Percentiles rank a stretch among this genome's conserved stretches.
Evolutionary conservation across 1,140 invertebrate species (phyloP).

Genomic region (Drosophila tropicalis): DNA sequence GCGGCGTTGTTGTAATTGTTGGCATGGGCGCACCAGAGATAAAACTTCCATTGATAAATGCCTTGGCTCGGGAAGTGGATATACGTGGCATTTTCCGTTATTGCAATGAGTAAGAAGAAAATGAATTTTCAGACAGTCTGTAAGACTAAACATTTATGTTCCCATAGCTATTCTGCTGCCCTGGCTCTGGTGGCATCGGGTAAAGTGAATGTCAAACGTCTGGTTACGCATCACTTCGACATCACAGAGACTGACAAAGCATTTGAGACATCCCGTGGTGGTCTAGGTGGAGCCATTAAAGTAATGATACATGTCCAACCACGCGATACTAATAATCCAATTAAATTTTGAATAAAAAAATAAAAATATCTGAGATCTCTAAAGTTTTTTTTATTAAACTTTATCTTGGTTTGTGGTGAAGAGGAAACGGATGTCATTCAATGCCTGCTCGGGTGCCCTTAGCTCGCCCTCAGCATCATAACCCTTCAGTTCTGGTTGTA

Average conservation of each 20-base stretch:
- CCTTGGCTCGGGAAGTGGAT: conserved; percentile 93
- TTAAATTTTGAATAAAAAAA: conserved; percentile 56
- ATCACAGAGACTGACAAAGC: conserved; percentile 93
- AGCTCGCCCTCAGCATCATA: conserved; percentile 32
- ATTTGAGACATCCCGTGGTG: conserved; percentile 91
- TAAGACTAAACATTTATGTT: conserved; percentile 46
- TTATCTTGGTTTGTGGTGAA: conserved; percentile 1
- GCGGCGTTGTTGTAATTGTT: conserved; percentile 92
- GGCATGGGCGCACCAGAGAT: conserved; percentile 92
- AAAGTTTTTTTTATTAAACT: conserved; percentile 1
- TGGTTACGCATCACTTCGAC: conserved; percentile 95
- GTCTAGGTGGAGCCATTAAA: conserved; percentile 90
- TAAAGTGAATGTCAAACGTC: conserved; percentile 92
- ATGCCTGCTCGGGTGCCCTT: neutral
- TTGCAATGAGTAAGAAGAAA: conserved; percentile 87
- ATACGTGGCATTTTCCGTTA: conserved; percentile 96
- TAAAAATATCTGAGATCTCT: neutral
- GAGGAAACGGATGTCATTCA: conserved; percentile 30
- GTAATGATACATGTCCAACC: conserved; percentile 94
- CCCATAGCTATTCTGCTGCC: conserved; percentile 89
- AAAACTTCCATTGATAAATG: conserved; percentile 91
- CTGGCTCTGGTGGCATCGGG: conserved; percentile 92
- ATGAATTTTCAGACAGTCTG: neutral
- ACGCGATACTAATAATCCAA: conserved; percentile 84
- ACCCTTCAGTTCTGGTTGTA: conserved; percentile 26